phyloP scores from a whole-genome alignment of 2,113 vertebrate species.

The Limanda limanda region DNA sequence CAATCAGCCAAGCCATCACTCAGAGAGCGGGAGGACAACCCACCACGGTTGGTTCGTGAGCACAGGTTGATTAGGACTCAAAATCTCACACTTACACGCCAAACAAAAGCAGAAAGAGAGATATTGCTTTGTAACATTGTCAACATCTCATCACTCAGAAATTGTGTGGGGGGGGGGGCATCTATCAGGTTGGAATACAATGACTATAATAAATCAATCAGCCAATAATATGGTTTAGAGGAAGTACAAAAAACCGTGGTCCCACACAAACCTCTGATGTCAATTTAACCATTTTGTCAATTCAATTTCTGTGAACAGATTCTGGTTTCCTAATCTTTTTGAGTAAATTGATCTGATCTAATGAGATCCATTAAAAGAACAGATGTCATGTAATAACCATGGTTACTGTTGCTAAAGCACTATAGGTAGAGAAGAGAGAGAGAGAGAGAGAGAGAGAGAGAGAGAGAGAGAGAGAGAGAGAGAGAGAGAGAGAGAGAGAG shows the following conservation, averaged over 20 bases:
- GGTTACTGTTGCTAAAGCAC: constrained; percentile 73
- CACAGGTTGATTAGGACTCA: constrained; percentile 31
- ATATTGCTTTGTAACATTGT: constrained; percentile 6
- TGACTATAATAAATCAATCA: not conserved
- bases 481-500: constrained; percentile 51
- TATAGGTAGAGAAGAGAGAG: constrained; percentile 65
- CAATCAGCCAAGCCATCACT: constrained; percentile 55
- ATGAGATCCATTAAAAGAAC: constrained; percentile 67
- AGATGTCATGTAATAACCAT: constrained; percentile 73
- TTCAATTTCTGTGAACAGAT: constrained; percentile 40
- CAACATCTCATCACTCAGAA: not conserved
- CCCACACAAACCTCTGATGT: constrained; percentile 10
- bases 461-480: too few species aligned
- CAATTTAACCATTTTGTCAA: constrained; percentile 16
- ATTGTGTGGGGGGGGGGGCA: not conserved
- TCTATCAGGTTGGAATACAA: not conserved
- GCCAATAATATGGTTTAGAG: not conserved
- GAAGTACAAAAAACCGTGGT: not conserved
- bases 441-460: too few species aligned
- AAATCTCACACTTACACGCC: constrained; percentile 27
- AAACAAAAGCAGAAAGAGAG: constrained; percentile 13
- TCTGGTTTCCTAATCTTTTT: constrained; percentile 30
- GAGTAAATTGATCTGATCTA: constrained; percentile 60
- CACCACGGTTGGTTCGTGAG: constrained; percentile 4
- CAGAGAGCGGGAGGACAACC: constrained; percentile 33